Evolutionary conservation across 2,888 invertebrate species (phyloP), one percentile per base, ranked within the genome.

Genomic region (Mimumesa dahlbomi): DNA sequence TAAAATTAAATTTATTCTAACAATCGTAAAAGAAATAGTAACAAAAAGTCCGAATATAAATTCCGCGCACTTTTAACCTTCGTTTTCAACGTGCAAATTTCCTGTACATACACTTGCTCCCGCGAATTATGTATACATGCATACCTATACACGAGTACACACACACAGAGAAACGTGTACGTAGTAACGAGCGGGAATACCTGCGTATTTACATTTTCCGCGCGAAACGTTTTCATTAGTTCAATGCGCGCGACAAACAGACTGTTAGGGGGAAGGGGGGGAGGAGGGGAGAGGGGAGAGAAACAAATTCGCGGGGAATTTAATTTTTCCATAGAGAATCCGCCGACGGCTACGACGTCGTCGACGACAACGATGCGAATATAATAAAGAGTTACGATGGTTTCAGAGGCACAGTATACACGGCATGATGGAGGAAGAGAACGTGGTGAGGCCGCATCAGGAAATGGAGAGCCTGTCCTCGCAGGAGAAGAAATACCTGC

Each of bases 401-500:
- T 89, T 83, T 75, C 92, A 95, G 95, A 93, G 95, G 86, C 95
- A 95, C 92, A 95, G 95, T 90, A 96, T 97, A 88, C 96, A 96
- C 89, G 96, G 96, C 77, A 96, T 96, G 96, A 96, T 95, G 92
- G 96, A 96, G 90, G 96, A 96, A 89, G 95, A 94, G 89, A 96
- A 96, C 87, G 95, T 95, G 85, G 94, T 96, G 86, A 92, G 96
- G 78, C 96, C 96, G 77, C 96, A 96, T 91, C 96, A 96, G 91
- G 96, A 95, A 89, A 95, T 95, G 92, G 94, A 93, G 54, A 94
- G 94, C 89, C 92, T 95, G 81, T 93, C 94, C 42, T 91, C 95
- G 83, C 95, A 96, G 83, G 98, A 98, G 92, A 98, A 97, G 92
- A 97, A 97, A 91, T 98, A 95, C 91, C 93, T 98, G 64, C 91